Conservation (phyloP, 2,113 vertebrate species). For the Nesoenas mayeri region DNA sequence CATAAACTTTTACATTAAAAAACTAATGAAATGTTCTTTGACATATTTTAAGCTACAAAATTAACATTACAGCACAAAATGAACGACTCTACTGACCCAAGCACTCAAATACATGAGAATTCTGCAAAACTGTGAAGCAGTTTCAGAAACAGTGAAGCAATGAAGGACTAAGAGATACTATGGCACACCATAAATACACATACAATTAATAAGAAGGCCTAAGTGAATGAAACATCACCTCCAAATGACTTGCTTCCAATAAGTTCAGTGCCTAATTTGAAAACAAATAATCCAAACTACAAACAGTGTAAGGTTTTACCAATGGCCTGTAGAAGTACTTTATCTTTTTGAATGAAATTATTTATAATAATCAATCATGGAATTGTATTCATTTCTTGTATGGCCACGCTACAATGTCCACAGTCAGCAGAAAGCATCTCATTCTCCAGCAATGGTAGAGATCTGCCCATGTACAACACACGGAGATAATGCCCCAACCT, state of each 20-base stretch:
- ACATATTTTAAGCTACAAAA: background rate
- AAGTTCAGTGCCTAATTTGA: background rate
- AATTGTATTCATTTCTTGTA: background rate
- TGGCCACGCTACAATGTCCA: background rate
- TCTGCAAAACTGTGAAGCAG: background rate
- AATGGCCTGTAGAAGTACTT: background rate
- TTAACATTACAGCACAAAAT: background rate
- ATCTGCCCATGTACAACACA: background rate
- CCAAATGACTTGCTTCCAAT: background rate
- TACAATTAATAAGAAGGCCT: background rate
- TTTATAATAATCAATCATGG: background rate
- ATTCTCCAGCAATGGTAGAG: fast-evolving
- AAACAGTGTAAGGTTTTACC: background rate
- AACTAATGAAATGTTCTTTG: background rate
- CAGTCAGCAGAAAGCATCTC: background rate
- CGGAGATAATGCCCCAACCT: fast-evolving
- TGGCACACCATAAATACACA: background rate
- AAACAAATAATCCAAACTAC: background rate
- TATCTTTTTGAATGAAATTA: background rate
- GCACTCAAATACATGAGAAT: background rate
- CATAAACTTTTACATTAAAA: background rate
- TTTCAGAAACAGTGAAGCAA: background rate
- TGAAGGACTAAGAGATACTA: background rate
- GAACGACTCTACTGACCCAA: background rate
- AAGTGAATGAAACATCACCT: background rate